Conservation (phyloP, 2,113 vertebrate species). For the Nymphicus hollandicus region DNA sequence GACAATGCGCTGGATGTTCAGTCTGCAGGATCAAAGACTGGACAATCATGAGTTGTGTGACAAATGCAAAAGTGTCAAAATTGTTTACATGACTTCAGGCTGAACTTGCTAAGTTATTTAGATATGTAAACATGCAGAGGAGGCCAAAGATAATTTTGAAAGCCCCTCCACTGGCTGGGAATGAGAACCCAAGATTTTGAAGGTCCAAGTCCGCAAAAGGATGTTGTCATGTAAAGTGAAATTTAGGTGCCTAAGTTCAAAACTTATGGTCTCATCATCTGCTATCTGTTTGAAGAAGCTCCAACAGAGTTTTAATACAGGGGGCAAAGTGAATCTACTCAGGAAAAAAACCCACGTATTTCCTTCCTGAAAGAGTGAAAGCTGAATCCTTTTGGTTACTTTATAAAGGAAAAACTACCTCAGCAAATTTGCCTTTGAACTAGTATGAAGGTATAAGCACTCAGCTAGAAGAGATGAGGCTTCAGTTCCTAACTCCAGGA, state of each 20-base stretch:
- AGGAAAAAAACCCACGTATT: background rate
- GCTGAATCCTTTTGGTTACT: background rate
- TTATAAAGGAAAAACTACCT: background rate
- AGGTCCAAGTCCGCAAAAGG: background rate
- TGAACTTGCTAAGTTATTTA: background rate
- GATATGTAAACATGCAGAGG: background rate
- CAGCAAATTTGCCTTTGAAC: background rate
- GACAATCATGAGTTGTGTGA: background rate
- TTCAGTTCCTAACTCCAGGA: background rate
- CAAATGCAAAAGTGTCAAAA: background rate
- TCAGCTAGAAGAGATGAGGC: background rate
- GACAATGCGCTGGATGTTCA: background rate
- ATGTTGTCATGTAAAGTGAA: background rate
- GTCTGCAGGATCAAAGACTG: background rate
- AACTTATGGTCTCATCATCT: background rate
- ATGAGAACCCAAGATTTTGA: background rate
- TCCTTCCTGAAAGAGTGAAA: background rate
- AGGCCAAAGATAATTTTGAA: background rate
- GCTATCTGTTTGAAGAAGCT: background rate
- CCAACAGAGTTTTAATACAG: background rate
- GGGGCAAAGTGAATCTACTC: background rate
- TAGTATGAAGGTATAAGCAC: background rate
- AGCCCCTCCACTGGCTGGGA: background rate
- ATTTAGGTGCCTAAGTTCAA: background rate
- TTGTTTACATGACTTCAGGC: background rate